Base-by-base conservation (phyloP, 2,888 invertebrate species). In the Drosophila pseudotalamancana region DNA sequence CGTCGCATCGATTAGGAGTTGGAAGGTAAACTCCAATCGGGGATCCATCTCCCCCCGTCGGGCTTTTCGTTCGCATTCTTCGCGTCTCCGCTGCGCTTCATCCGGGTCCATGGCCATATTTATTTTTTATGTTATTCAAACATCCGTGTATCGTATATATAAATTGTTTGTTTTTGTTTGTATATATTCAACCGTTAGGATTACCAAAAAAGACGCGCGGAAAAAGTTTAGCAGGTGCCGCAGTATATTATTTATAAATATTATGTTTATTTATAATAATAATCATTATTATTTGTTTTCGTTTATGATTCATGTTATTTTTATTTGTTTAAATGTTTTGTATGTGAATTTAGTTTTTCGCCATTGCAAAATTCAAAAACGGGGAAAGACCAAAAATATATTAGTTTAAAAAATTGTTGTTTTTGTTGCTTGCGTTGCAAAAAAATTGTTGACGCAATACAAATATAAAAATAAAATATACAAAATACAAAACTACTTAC, bases 31-130 rank as follows among this genome's bases (percentile, higher is more conserved):
- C 92, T 97, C 97, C 93, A 97, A 92, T 66, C 97, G 93, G 87
- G 97, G 97, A 92, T 97, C 97, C 96, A 97, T 97, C 91, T 97
- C 97, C 92, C 97, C 97, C 59, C 97, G 93, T 56, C 97, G 93
- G 11, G 97, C 97, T 89, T 97, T 97, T 81, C 97, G 94, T 92
- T 97, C 97, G 95, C 97, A 97, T 96, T 97, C 97, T 94, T 97
- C 97, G 65, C 97, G 93, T 65, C 97, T 93, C 74, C 94, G 93
- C 95, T 95, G 90, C 77, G 90, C 89, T 88, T 92, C 91, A 61
- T 91, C 91, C 71, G 89, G 90, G 77, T 90, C 91, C 87, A 82
- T 86, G 23, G 70, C 37, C 45, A 69, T 74, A 11, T n/a, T 61
- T 32, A 37, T 59, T 29, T 40, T 8, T 23, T 40, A 48, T 5